phyloP scores from a whole-genome alignment of 2,888 invertebrate genomes.

The Clitarchus hookeri region DNA sequence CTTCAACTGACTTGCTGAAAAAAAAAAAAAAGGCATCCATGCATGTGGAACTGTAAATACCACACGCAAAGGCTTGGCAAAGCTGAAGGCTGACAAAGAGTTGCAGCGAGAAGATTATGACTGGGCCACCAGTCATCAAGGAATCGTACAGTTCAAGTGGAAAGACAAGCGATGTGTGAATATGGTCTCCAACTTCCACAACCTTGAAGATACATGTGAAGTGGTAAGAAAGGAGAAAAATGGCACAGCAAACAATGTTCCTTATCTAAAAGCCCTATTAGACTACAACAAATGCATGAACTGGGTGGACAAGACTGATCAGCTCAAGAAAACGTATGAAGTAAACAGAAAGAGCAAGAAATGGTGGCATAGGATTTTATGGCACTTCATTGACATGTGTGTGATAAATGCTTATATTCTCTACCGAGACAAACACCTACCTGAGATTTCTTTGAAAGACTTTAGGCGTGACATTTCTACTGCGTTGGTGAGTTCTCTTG shows the following conservation, averaged over 20 bases:
- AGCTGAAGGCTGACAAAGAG: constrained; percentile 41
- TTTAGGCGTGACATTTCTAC: constrained; percentile 36
- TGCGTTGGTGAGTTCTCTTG: neutral
- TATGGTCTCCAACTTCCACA: constrained; percentile 41
- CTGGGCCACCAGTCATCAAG: constrained; percentile 31
- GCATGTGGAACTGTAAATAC: constrained; percentile 45
- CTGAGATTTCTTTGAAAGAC: constrained; percentile 37
- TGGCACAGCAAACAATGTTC: constrained; percentile 41
- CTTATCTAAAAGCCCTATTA: constrained; percentile 44
- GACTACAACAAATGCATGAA: constrained; percentile 48
- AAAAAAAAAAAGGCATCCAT: constrained; percentile 39
- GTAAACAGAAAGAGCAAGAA: constrained; percentile 43
- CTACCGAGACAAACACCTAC: constrained; percentile 25
- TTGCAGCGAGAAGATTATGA: constrained; percentile 45
- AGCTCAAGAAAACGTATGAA: no score
- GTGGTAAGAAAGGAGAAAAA: constrained; percentile 40
- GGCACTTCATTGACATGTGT: constrained; percentile 21
- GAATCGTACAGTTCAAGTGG: no score
- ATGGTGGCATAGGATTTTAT: constrained; percentile 48
- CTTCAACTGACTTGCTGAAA: constrained; percentile 40
- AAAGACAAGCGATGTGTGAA: constrained; percentile 46
- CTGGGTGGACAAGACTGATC: constrained; percentile 48
- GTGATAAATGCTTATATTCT: constrained; percentile 42
- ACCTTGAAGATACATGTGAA: constrained; percentile 39
- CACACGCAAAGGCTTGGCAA: constrained; percentile 42